phyloP scores from a whole-genome alignment of 2,888 invertebrate genomes.

The Hydriomena furcata region DNA sequence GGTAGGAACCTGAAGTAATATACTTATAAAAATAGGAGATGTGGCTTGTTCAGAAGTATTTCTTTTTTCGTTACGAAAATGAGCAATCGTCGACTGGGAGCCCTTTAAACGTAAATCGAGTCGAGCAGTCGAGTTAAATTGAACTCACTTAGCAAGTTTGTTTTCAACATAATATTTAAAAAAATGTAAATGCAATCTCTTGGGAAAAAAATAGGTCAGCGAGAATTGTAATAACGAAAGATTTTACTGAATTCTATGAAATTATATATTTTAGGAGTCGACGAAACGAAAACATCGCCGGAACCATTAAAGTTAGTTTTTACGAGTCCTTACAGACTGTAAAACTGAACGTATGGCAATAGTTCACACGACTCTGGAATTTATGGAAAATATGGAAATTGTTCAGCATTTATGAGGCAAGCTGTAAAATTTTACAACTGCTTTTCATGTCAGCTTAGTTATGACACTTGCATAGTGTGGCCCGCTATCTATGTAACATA shows the following conservation, averaged over 20 bases:
- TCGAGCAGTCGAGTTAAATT: no score
- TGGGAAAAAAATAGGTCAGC: no score
- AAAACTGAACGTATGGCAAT: constrained; percentile 20
- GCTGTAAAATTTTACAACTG: constrained; percentile 36
- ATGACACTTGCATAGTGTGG: constrained; percentile 1
- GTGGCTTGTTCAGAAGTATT: no score
- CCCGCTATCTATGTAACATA: not conserved
- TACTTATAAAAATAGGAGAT: no score
- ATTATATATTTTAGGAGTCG: not conserved
- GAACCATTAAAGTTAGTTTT: constrained; percentile 14
- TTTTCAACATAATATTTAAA: no score
- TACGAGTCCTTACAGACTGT: constrained; percentile 15
- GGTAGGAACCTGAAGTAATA: no score
- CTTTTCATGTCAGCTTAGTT: constrained; percentile 21
- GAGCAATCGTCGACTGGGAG: no score
- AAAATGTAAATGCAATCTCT: no score
- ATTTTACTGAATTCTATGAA: not conserved
- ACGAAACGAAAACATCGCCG: not conserved
- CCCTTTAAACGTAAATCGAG: no score
- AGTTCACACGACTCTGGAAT: constrained; percentile 19
- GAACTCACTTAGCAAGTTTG: no score
- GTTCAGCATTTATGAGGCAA: constrained; percentile 33
- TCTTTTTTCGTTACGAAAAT: no score
- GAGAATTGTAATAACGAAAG: no score
- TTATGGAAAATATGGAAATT: constrained; percentile 33